These are phyloP conservation scores for Myzus persicae DNA, from an alignment of 1,140 invertebrate genomes.

Conservation along the genomic window DNA sequence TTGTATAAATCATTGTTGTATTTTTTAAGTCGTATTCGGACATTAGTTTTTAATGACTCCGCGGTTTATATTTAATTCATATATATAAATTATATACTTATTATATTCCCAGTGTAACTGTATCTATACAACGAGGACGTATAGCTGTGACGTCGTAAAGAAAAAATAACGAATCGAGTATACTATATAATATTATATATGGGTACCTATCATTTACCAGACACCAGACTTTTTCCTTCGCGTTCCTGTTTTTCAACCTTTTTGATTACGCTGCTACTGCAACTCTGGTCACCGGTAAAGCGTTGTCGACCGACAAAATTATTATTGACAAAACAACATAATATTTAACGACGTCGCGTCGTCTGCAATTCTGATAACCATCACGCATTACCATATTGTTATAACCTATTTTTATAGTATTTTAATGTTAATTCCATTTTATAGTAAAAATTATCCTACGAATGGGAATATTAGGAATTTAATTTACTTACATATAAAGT, in stretches of 20 bases:
- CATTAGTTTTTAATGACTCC: slow-evolving; percentile 44
- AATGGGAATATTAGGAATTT: background rate
- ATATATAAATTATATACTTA: background rate
- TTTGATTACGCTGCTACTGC: background rate
- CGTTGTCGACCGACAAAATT: background rate
- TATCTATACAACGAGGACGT: slow-evolving; percentile 19
- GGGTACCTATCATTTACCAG: no score
- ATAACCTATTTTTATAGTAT: slow-evolving; percentile 4
- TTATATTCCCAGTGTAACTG: background rate
- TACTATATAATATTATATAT: background rate
- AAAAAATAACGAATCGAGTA: slow-evolving; percentile 28
- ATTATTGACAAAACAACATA: slow-evolving; percentile 9
- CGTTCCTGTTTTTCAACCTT: background rate
- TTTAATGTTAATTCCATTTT: slow-evolving; percentile 29
- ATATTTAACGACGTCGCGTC: slow-evolving; percentile 7
- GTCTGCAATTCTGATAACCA: slow-evolving; percentile 1
- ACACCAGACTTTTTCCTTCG: background rate
- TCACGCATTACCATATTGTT: background rate
- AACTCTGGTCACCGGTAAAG: background rate
- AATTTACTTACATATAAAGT: background rate
- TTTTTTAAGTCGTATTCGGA: slow-evolving; percentile 58
- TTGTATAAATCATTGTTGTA: slow-evolving; percentile 57
- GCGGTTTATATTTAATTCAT: slow-evolving; percentile 50
- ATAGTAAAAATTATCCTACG: background rate
- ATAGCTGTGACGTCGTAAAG: background rate